Evolutionary conservation across 2,113 vertebrate genomes (phyloP), one percentile per base, ranked within the genome.

Genomic region (Monarcha castaneiventris): DNA sequence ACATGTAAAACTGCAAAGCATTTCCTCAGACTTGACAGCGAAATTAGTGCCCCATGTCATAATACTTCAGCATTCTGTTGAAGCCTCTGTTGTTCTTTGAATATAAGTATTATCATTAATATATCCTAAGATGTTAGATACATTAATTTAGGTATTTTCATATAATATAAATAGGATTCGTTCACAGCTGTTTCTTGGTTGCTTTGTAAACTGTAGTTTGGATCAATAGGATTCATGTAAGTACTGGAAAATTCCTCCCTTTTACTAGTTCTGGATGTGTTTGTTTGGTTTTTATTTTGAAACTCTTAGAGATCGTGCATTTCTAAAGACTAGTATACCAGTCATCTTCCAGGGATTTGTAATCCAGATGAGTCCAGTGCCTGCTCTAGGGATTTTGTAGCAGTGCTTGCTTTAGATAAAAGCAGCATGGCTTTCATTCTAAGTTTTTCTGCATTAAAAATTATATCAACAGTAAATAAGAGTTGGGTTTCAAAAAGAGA

Each of bases 261-360:
- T 82, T 89, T 17, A 23, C 51, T n/a, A 12, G 29, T 75, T 89
- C 18, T 64, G 58, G 27, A 35, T 89, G 43, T 33, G 22, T 41
- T 33, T 59, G 12, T 51, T 75, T 74, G 41, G 23, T 11, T 72
- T 49, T 64, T 29, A 21, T 71, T 87, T 84, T 73, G 46, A 59
- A 85, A 35, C 19, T 13, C 1, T 13, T 39, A 43, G 13, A 77
- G 11, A 46, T 63, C 0, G 0, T 86, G 46, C 16, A 8, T 93
- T 94, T 90, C 67, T 80, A 29, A 81, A 85, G 75, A 29, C 30
- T 7, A 71, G 21, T 15, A 8, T 7, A 51, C 13, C 22, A 71
- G 19, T 74, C 13, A 5, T 90, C 35, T 37, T 93, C 75, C 72
- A 81, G 41, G 20, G 30, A 46, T 84, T 93, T 61, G 29, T 86